Conservation (phyloP, 2,113 vertebrate genomes). For the Heteronetta atricapilla region DNA sequence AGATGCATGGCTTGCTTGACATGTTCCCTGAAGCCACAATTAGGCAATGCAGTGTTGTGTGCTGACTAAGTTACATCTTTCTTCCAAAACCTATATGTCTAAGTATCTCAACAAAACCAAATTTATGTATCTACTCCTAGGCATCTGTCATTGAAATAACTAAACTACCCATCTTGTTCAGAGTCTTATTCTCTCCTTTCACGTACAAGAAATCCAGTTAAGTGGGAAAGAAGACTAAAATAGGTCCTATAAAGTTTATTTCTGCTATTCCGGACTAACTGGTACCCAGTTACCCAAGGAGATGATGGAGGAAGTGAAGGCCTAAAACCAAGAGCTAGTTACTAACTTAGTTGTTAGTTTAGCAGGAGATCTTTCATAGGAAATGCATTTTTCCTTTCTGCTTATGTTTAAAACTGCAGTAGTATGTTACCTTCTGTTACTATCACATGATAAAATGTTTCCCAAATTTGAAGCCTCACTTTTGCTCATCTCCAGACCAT, state of each 20-base stretch:
- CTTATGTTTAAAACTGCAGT: neutral
- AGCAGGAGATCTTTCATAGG: neutral
- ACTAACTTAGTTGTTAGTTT: neutral
- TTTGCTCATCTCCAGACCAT: neutral
- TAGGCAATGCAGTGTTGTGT: neutral
- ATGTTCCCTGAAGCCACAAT: neutral
- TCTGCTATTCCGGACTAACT: neutral
- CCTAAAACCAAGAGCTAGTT: neutral
- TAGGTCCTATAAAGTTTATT: neutral
- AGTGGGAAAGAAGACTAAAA: neutral
- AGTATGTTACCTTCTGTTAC: neutral
- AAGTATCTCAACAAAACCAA: neutral
- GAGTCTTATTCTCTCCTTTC: neutral
- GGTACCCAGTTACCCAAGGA: neutral
- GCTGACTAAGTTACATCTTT: neutral
- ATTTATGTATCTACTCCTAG: neutral
- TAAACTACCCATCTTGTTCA: neutral
- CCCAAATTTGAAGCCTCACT: neutral
- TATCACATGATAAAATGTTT: neutral
- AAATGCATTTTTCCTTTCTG: neutral
- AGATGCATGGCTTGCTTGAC: neutral
- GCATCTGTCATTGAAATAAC: neutral
- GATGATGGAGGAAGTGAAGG: neutral
- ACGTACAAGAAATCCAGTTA: neutral
- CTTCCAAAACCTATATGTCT: neutral